A percentile compares a stretch with the other conserved stretches of the same genome.
Conservation (phyloP, 2,888 invertebrate species). For the Epiblema foenella region DNA sequence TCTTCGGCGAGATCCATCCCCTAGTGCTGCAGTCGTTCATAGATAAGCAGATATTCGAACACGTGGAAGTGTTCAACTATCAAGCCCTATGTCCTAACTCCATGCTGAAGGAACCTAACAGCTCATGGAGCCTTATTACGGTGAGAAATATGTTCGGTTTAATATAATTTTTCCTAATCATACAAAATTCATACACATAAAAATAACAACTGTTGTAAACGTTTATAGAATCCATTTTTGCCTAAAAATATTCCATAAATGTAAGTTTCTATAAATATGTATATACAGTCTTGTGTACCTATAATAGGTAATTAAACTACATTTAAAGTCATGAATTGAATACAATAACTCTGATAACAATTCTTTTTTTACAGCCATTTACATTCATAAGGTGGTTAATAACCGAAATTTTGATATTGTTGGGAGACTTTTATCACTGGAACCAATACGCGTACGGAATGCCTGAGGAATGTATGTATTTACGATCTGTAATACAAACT, state of each 20-base stretch:
- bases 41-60: slow-evolving; percentile 88
- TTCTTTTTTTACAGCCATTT: slow-evolving; percentile 67
- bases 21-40: slow-evolving; percentile 91
- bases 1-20: slow-evolving; percentile 93
- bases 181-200: background rate
- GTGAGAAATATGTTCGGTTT: slow-evolving; percentile 52
- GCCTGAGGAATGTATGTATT: slow-evolving; percentile 58
- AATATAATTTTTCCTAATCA: background rate
- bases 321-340: too few species aligned
- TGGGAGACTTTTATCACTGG: slow-evolving; percentile 62
- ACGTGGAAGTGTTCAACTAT: slow-evolving; percentile 92
- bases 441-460: slow-evolving; percentile 61
- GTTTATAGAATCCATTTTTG: too few species aligned
- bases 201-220: too few species aligned
- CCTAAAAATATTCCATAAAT: too few species aligned
- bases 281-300: too few species aligned
- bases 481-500: too few species aligned
- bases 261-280: too few species aligned
- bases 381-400: slow-evolving; percentile 70
- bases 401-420: slow-evolving; percentile 63
- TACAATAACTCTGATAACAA: background rate
- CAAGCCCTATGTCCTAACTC: slow-evolving; percentile 89
- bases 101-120: slow-evolving; percentile 52
- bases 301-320: too few species aligned
- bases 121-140: slow-evolving; percentile 65